Conservation (phyloP, 2,888 invertebrate species). For the Meteorus cinctellus region DNA sequence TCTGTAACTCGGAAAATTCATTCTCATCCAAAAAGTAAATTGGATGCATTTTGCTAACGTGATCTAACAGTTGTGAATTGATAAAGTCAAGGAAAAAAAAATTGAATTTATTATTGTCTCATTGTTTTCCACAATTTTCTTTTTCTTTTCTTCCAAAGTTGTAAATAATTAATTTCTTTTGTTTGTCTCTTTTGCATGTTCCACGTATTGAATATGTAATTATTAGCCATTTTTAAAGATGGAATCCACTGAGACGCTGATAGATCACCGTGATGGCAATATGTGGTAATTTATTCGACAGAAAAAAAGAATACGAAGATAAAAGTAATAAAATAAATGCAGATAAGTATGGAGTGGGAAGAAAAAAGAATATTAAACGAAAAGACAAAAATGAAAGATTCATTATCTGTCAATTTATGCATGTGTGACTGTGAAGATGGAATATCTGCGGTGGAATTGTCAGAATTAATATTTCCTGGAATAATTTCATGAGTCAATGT, state of each 20-base stretch:
- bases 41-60: constrained; percentile 35
- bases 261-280: constrained; percentile 5
- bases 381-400: constrained; percentile 2
- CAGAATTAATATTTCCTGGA: constrained; percentile 2
- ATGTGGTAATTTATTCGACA: constrained; percentile 4
- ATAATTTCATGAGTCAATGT: constrained; percentile 5
- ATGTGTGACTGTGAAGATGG: neutral
- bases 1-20: constrained; percentile 21
- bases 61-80: constrained; percentile 31
- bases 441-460: neutral
- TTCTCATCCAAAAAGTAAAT: constrained; percentile 8
- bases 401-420: neutral
- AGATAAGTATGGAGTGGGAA: neutral
- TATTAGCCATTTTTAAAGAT: neutral
- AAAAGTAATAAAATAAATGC: neutral
- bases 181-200: neutral
- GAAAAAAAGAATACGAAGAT: neutral
- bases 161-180: constrained; percentile 22
- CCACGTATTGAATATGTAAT: neutral
- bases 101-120: neutral
- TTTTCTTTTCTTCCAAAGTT: neutral
- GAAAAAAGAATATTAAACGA: neutral
- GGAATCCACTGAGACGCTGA: neutral
- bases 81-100: constrained; percentile 1
- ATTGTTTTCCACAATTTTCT: constrained; percentile 4